A percentile compares a stretch with the other conserved stretches of the same genome.
Conservation (phyloP, 2,113 vertebrate species). For the Chlorodrepanis virens region DNA sequence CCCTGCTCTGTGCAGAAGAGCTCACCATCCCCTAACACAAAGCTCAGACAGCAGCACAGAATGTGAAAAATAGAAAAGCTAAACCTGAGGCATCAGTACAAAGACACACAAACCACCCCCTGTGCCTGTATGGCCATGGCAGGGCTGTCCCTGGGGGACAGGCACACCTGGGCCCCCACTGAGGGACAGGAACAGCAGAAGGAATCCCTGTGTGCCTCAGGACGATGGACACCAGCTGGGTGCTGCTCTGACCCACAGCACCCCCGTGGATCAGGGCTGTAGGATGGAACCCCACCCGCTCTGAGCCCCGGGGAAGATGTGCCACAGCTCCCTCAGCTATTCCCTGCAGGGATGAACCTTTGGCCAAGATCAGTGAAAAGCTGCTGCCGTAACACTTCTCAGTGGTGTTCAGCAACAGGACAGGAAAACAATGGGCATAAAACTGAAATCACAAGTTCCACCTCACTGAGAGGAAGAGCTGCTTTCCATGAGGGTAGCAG, state of each 20-base stretch:
- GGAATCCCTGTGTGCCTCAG: accelerated
- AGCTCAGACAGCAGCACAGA: not conserved
- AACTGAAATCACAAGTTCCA: not conserved
- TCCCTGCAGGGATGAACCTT: not conserved
- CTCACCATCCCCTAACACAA: not conserved
- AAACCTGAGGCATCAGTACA: not conserved
- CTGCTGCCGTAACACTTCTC: not conserved
- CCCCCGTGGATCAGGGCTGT: accelerated
- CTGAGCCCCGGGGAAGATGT: not conserved
- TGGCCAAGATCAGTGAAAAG: not conserved
- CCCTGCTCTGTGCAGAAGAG: not conserved
- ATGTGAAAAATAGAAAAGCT: not conserved
- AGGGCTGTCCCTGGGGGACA: not conserved
- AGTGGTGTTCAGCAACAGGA: not conserved
- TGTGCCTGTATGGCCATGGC: accelerated
- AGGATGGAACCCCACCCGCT: accelerated
- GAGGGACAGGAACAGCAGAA: not conserved
- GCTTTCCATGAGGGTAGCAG: not conserved
- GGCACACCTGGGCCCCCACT: not conserved
- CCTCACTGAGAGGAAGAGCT: not conserved
- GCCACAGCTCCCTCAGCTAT: not conserved
- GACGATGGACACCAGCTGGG: accelerated
- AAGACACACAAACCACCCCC: no score
- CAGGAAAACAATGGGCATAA: accelerated
- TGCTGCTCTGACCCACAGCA: not conserved